Base-by-base conservation (phyloP, 1,140 invertebrate species). In the Procambarus clarkii region DNA sequence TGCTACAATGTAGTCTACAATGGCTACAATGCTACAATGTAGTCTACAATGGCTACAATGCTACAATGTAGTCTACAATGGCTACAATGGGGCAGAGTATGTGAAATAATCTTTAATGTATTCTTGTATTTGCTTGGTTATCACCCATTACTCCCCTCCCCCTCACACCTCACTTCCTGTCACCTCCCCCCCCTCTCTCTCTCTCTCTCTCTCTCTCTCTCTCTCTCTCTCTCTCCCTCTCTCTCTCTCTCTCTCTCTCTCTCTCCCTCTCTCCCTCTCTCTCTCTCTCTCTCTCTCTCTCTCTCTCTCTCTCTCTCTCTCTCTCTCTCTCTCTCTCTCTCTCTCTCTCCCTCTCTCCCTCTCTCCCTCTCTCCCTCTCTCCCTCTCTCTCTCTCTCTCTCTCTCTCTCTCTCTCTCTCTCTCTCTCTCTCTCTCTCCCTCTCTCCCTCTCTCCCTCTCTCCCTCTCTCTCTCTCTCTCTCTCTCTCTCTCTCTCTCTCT, bases 221-320 rank as follows among this genome's bases (percentile, higher is more conserved):
- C 77, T 79, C 77, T 46, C 44, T 45, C 44, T 79, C 7, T 45
- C 44, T 46, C 77, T 79, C 44, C 45, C 44, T 45, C 77, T 79
- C 44, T 45, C 5, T 9, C 77, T 79, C 77, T 45, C 44, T 46
- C 44, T 79, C 77, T 79, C 44, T 45, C 44, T 46, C 77, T 9
- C 44, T 45, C 77, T 78, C 77, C 48, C 44, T 45, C 77, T 78
- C 44, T 45, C 44, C 45, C 77, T 78, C 77, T 78, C 44, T 45
- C 77, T 78, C 77, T 45, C 44, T 45, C 77, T 78, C 77, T 45
- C 44, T 78, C 77, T 74, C 71, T 74, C 15, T 18, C 71, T 74
- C 71, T 18, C 15, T 18, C 71, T 74, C 71, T 18, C 15, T 18
- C 71, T 24, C 11, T 11, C 24, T n/a, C 34, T 34, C 76, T 44